A percentile compares a stretch with the other conserved stretches of the same genome.
phyloP scores from a whole-genome alignment of 2,797 vertebrate species.

The Urocyon cinereoargenteus region DNA sequence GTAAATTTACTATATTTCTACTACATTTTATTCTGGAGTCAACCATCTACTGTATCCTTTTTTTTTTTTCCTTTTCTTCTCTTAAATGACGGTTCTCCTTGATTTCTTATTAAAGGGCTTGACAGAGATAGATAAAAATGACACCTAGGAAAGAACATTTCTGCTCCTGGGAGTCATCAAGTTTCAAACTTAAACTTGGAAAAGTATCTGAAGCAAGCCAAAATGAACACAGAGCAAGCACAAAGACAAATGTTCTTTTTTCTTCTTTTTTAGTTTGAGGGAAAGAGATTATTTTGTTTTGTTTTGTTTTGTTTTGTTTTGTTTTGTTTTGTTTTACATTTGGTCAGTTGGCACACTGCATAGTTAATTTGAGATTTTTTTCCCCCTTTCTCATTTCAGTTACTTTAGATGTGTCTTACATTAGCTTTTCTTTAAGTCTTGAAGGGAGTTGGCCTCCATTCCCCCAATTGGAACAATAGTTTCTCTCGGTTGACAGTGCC shows the following conservation, averaged over 20 bases:
- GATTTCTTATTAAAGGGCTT: slow-evolving; percentile 59
- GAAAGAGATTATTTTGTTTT: slow-evolving; percentile 8
- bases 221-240: neutral
- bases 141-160: slow-evolving; percentile 60
- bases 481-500: slow-evolving; percentile 73
- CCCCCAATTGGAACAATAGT: slow-evolving; percentile 65
- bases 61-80: neutral
- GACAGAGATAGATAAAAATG: slow-evolving; percentile 49
- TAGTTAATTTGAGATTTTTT: slow-evolving; percentile 69
- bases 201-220: slow-evolving; percentile 34
- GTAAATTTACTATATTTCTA: slow-evolving; percentile 13
- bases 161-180: slow-evolving; percentile 44
- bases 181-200: slow-evolving; percentile 66
- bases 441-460: slow-evolving; percentile 63
- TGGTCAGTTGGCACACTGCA: slow-evolving; percentile 47
- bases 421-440: slow-evolving; percentile 78
- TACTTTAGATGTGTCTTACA: slow-evolving; percentile 81
- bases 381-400: slow-evolving; percentile 70
- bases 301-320: slow-evolving; percentile 10
- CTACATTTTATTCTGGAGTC: neutral
- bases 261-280: slow-evolving; percentile 37
- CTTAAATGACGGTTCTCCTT: slow-evolving; percentile 36
- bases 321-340: slow-evolving; percentile 58
- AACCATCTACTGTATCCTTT: neutral
- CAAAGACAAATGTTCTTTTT: neutral